phyloP scores from a whole-genome alignment of 2,113 vertebrate genomes.

The Siphamia tubifer region DNA sequence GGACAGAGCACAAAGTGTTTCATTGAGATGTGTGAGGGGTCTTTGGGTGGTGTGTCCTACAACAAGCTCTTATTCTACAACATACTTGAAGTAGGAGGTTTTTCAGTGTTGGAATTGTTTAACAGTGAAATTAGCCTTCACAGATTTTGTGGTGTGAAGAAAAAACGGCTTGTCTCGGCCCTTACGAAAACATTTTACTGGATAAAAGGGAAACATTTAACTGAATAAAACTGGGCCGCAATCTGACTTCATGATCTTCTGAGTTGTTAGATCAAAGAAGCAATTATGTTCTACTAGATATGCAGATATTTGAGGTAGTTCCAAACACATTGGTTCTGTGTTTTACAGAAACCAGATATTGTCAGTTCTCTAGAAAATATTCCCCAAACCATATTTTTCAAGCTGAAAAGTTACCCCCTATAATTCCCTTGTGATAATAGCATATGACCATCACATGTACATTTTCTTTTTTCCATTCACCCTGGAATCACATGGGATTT shows the following conservation, averaged over 20 bases:
- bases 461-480: background rate
- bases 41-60: constrained; percentile 37
- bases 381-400: background rate
- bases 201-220: constrained; percentile 19
- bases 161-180: constrained; percentile 15
- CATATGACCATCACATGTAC: constrained; percentile 4
- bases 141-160: background rate
- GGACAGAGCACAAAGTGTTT: constrained; percentile 63
- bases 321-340: background rate
- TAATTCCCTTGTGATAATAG: constrained; percentile 1
- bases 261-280: constrained; percentile 8
- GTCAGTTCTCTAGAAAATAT: no score
- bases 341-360: no score
- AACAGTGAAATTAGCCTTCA: constrained; percentile 19
- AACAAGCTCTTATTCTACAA: constrained; percentile 57
- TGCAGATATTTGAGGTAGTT: background rate
- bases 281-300: background rate
- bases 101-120: constrained; percentile 59
- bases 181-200: constrained; percentile 9
- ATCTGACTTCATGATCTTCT: constrained; percentile 20
- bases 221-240: background rate
- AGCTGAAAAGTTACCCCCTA: background rate
- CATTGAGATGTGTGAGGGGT: constrained; percentile 55
- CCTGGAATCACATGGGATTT: background rate
- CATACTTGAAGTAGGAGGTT: constrained; percentile 64